phyloP scores from a whole-genome alignment of 2,888 invertebrate genomes.

The Lathronympha strigana region DNA sequence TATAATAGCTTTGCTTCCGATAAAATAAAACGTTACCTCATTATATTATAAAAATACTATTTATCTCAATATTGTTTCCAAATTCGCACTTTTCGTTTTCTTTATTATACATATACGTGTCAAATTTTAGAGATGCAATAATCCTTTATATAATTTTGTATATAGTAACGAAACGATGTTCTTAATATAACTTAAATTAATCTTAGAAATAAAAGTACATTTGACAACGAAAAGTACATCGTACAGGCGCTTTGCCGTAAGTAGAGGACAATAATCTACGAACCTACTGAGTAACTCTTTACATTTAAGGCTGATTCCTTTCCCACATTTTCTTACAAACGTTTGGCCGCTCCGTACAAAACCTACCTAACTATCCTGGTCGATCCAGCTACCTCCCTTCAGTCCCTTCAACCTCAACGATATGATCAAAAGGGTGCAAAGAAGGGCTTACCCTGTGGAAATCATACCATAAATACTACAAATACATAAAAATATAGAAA shows the following conservation, averaged over 20 bases:
- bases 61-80: slow-evolving; percentile 68
- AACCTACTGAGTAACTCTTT: slow-evolving; percentile 41
- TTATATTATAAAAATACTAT: slow-evolving; percentile 79
- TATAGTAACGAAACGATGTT: slow-evolving; percentile 52
- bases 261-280: slow-evolving; percentile 16
- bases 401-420: slow-evolving; percentile 69
- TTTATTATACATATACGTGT: slow-evolving; percentile 43
- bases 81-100: slow-evolving; percentile 68
- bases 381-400: slow-evolving; percentile 75
- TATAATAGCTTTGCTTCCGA: slow-evolving; percentile 64
- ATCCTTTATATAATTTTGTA: slow-evolving; percentile 43
- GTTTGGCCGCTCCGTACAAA: slow-evolving; percentile 75
- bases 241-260: slow-evolving; percentile 14
- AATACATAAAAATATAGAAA: slow-evolving; percentile 49
- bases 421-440: slow-evolving; percentile 67
- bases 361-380: slow-evolving; percentile 71
- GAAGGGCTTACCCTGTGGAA: slow-evolving; percentile 71
- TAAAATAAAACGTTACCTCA: slow-evolving; percentile 64
- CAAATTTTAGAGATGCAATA: slow-evolving; percentile 32
- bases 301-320: slow-evolving; percentile 57
- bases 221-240: slow-evolving; percentile 52
- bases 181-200: slow-evolving; percentile 55
- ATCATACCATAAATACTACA: slow-evolving; percentile 54
- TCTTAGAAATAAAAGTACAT: slow-evolving; percentile 56
- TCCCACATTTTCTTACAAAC: slow-evolving; percentile 63